Evolutionary conservation across 64 coral and sea anemone genomes (phyloP).

Genomic region (Montipora cactus): DNA sequence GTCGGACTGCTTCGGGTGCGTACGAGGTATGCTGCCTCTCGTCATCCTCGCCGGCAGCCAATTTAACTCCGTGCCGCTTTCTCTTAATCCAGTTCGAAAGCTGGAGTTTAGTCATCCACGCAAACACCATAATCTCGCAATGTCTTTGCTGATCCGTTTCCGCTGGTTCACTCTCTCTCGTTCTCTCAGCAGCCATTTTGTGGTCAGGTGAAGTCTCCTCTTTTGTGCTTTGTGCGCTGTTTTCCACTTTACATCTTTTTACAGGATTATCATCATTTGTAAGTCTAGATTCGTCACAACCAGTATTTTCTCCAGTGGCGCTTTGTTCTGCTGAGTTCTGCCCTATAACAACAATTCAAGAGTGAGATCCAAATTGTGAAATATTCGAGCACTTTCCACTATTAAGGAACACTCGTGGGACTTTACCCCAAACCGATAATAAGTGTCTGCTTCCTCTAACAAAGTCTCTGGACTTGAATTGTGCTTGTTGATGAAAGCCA

Average conservation of each 20-base stretch:
- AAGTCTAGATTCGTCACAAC: neutral
- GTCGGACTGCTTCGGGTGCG: neutral
- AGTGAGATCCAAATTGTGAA: neutral
- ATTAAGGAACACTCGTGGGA: no score
- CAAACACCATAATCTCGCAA: slow-evolving; percentile 34
- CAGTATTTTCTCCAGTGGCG: slow-evolving; percentile 38
- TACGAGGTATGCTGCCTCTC: neutral
- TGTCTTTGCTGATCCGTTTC: neutral
- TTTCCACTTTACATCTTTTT: neutral
- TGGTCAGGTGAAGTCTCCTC: neutral
- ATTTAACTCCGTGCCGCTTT: neutral
- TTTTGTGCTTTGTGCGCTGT: neutral
- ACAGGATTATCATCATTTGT: neutral
- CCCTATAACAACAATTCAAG: neutral
- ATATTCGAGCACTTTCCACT: neutral
- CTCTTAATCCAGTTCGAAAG: slow-evolving; percentile 30
- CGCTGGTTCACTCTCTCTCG: neutral
- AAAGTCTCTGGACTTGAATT: no score
- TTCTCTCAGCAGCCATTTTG: neutral
- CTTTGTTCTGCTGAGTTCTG: slow-evolving; percentile 1
- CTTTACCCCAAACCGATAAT: no score
- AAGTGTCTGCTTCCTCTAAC: no score
- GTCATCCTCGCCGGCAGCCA: neutral
- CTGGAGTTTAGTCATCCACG: slow-evolving; percentile 12
- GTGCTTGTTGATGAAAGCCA: no score